phyloP scores from a whole-genome alignment of 1,140 invertebrate species.

The Formica selysi region DNA sequence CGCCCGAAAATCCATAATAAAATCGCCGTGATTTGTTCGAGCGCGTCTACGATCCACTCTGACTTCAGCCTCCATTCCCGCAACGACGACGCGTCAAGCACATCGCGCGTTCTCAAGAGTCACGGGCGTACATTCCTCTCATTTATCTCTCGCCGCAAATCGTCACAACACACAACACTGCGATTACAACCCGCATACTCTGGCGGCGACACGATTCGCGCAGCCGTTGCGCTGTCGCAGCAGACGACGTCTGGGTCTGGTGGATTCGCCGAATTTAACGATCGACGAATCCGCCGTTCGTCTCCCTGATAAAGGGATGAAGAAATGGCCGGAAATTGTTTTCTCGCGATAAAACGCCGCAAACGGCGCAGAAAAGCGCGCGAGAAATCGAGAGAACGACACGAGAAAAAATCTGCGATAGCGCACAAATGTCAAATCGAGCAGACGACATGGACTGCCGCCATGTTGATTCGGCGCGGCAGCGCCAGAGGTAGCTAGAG shows the following conservation, averaged over 20 bases:
- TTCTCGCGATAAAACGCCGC: neutral
- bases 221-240: slow-evolving; percentile 51
- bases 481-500: neutral
- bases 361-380: neutral
- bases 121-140: slow-evolving; percentile 18
- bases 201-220: slow-evolving; percentile 31
- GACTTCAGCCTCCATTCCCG: slow-evolving; percentile 79
- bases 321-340: too few relatives aligned
- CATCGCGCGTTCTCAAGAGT: slow-evolving; percentile 33
- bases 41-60: slow-evolving; percentile 61
- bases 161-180: neutral
- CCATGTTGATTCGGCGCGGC: slow-evolving; percentile 47
- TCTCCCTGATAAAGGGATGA: too few relatives aligned
- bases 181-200: slow-evolving; percentile 5
- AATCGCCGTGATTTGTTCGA: slow-evolving; percentile 57
- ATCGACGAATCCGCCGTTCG: neutral
- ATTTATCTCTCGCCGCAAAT: neutral
- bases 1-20: slow-evolving; percentile 60
- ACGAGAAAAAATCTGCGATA: neutral
- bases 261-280: neutral
- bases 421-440: slow-evolving; percentile 61
- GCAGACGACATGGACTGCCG: slow-evolving; percentile 66
- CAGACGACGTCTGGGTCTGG: slow-evolving; percentile 40
- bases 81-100: slow-evolving; percentile 7
- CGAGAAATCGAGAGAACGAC: neutral